Conservation (phyloP, 2,888 invertebrate genomes). For the Oxyscelio sp. region DNA sequence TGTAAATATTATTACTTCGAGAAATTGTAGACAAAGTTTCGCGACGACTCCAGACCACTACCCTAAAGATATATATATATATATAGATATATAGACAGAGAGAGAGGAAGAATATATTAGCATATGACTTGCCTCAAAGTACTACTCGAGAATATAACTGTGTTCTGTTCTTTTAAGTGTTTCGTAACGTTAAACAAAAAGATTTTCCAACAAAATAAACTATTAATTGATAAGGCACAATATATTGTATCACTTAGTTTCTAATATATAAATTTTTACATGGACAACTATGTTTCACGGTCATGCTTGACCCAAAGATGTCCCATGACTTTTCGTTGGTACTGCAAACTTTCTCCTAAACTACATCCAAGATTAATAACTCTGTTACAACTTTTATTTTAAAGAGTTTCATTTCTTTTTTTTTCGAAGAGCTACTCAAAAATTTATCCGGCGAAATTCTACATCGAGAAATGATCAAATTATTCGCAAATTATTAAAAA, state of each 20-base stretch:
- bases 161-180: conserved; percentile 11
- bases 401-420: neutral
- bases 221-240: conserved; percentile 13
- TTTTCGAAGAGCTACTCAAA: neutral
- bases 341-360: neutral
- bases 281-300: too few relatives aligned
- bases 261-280: too few relatives aligned
- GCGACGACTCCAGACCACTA: conserved; percentile 31
- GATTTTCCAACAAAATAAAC: conserved; percentile 15
- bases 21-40: conserved; percentile 53
- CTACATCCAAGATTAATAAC: conserved; percentile 3
- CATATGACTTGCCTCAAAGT: conserved; percentile 54
- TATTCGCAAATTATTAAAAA: neutral
- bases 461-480: neutral
- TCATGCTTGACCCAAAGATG: neutral
- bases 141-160: conserved; percentile 22
- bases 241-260: too few relatives aligned
- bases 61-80: too few relatives aligned
- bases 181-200: conserved; percentile 33
- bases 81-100: too few relatives aligned
- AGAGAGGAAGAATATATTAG: too few relatives aligned
- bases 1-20: conserved; percentile 51
- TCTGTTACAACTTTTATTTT: neutral
- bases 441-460: too few relatives aligned
- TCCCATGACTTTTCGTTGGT: neutral